Base-by-base conservation (phyloP, 2,888 invertebrate genomes). In the Microctonus brassicae region DNA sequence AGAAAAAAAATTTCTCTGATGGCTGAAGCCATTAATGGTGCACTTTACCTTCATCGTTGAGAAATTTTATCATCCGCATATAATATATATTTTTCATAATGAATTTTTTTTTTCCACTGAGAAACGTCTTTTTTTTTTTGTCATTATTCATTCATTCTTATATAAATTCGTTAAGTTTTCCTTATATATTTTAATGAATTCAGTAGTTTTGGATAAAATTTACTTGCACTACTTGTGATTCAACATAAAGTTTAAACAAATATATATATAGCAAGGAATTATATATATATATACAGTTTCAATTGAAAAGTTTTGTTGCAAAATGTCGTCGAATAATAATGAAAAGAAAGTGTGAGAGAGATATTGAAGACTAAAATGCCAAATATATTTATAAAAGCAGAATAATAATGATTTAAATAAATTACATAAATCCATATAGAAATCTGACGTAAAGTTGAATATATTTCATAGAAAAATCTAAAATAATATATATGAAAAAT, bases 381-480 rank as follows among this genome's bases (percentile, higher is more conserved):
- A 64, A 47, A 69, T 26, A 73, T 55, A 68, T 66, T 63, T 66
- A 61, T 70, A 34, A 24, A 24, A 22, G 22, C 68, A 63, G 75
- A 74, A 72, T 72, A 72, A 70, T 74, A 72, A 72, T 74, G 70
- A 74, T 75, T n/a, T n/a, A n/a, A n/a, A n/a, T n/a, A n/a, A n/a
- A n/a, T 72, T 72, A 68, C 73, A 75, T 75, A 72, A 75, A 75
- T 75, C 75, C 69, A 63, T 69, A 24, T n/a, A 10, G 63, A 55
- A 57, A 73, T 66, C 66, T 66, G 61, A 62, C 66, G 17, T 4
- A 17, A 47, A 47, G 17, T 17, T 17, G 17, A 7, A 47, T 47
- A 47, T 20, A 47, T 47, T 47, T 17, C 47, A 47, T 6, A n/a
- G n/a, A 20, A 5, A 17, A 29, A 29, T 29, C 3, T 7, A 29